Conservation (phyloP, 2,113 vertebrate genomes). For the Uria aalge region DNA sequence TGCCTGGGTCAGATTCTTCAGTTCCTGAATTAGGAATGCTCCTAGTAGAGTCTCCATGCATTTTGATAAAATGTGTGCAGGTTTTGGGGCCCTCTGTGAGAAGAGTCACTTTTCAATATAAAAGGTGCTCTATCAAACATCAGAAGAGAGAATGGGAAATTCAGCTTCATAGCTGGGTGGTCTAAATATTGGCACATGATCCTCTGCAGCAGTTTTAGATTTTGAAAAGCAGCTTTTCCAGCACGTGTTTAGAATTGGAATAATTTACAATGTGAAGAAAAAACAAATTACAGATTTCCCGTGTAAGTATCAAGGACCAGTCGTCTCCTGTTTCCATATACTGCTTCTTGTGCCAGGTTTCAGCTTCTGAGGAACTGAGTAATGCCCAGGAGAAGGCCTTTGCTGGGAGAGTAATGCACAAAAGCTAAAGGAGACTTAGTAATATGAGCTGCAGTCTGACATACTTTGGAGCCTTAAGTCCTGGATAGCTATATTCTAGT, state of each 20-base stretch:
- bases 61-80: not conserved
- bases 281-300: conserved; percentile 26
- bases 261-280: conserved; percentile 49
- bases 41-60: not conserved
- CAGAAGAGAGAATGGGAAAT: conserved; percentile 1
- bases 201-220: conserved; percentile 57
- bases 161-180: conserved; percentile 1
- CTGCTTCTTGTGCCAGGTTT: not conserved
- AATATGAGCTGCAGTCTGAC: not conserved
- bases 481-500: not conserved
- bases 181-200: conserved; percentile 46
- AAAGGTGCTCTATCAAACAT: not conserved
- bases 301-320: not conserved
- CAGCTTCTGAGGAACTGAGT: not conserved
- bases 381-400: not conserved
- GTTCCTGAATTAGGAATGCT: not conserved
- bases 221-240: conserved; percentile 62
- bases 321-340: not conserved
- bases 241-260: conserved; percentile 49
- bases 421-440: not conserved
- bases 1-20: not conserved
- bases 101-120: not conserved
- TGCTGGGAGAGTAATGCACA: not conserved
- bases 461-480: not conserved
- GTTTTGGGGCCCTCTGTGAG: not conserved